Evolutionary conservation across 2,113 vertebrate species (phyloP).

Genomic region (Ameiurus melas): DNA sequence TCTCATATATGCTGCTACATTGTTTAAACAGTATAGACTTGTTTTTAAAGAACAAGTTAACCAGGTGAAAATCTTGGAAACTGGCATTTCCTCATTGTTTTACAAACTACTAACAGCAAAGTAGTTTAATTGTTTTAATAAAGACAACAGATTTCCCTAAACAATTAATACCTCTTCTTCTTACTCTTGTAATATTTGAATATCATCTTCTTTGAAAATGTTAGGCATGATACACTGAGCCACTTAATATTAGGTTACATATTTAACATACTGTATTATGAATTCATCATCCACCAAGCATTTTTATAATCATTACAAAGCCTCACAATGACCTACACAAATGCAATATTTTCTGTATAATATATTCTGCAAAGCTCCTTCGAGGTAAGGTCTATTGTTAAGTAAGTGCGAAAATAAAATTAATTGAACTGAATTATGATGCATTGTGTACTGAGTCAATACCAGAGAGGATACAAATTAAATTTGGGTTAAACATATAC

Average conservation of each 20-base stretch:
- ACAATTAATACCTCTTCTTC: background rate
- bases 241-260: background rate
- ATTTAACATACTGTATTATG: background rate
- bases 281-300: background rate
- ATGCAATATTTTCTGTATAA: too few species aligned
- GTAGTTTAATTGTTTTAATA: background rate
- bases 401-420: background rate
- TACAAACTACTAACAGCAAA: background rate
- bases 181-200: background rate
- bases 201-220: background rate
- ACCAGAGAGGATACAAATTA: background rate
- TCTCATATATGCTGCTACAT: background rate
- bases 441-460: background rate
- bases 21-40: background rate
- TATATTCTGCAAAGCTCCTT: background rate
- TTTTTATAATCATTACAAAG: background rate
- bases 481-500: background rate
- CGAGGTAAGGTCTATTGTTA: background rate
- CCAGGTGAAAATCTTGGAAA: background rate
- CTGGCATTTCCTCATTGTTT: background rate
- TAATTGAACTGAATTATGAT: background rate
- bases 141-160: background rate
- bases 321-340: background rate
- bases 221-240: background rate
- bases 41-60: too few species aligned